Evolutionary conservation across 1,140 invertebrate species (phyloP), one percentile per base, ranked within the genome.

Genomic region (Branchinecta lindahli): DNA sequence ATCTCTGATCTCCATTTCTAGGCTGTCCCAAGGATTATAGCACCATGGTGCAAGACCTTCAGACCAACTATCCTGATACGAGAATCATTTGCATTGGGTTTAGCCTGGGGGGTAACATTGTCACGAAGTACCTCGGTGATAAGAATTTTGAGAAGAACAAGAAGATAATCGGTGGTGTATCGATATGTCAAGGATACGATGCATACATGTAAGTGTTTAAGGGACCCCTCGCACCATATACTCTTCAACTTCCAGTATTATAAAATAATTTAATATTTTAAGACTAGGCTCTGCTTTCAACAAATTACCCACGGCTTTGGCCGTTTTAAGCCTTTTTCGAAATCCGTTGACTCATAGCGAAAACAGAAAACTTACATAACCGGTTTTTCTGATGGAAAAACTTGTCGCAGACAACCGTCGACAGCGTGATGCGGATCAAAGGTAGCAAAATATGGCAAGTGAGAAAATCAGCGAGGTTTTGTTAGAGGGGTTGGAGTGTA

Each of bases 101-200:
- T 77, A 94, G 91, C 79, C 85, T 96, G 78, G 91, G 91, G 46
- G 92, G 88, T 7, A 94, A 94, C 81, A 81, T 94, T 66, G 85
- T 94, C 7, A 87, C 89, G 0, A 94, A 94, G 79, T 95, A 93
- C 77, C 80, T 94, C 74, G 91, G 91, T 8, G 91, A 94, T 80
- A 79, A 80, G 46, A 81, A 82, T 7, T 79, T 81, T 71, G 82
- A 83, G 66, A 83, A 84, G 73, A 83, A 87, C 20, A 72, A 77
- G 9, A 86, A 86, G 74, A 87, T 95, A 45, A 87, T 94, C 72
- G 90, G 90, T 68, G 91, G 87, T 7, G 87, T 95, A 74, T 93
- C 91, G 9, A 87, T 94, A 74, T 94, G 92, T 77, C 92, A 95
- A 81, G 92, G 92, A 72, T 95, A 94, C 77, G 89, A 91, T 80